phyloP scores from a whole-genome alignment of 2,113 vertebrate genomes.

The Promerops cafer region DNA sequence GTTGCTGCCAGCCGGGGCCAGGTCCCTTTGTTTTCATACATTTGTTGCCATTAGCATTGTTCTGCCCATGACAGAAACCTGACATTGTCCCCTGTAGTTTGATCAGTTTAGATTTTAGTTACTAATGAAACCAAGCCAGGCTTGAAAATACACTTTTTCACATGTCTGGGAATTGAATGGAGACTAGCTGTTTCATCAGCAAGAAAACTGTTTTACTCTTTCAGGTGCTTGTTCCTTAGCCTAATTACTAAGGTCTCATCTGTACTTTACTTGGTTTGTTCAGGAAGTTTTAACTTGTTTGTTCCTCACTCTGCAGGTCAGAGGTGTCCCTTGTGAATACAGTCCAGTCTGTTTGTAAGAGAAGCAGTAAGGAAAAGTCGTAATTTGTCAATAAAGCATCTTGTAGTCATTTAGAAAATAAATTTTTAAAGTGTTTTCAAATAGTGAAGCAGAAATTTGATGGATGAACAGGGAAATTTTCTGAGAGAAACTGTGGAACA shows the following conservation, averaged over 20 bases:
- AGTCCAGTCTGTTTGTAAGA: neutral
- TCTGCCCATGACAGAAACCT: neutral
- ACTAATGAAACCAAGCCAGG: neutral
- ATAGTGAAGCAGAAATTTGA: neutral
- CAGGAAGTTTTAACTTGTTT: neutral
- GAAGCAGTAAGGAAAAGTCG: neutral
- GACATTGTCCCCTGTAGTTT: neutral
- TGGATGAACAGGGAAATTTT: neutral
- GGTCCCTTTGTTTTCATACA: neutral
- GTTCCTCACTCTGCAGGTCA: neutral
- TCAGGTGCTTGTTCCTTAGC: neutral
- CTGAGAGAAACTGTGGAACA: neutral
- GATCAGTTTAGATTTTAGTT: neutral
- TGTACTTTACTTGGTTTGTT: neutral
- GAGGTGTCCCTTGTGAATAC: neutral
- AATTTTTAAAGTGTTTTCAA: neutral
- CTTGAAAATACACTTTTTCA: neutral
- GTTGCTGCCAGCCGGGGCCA: neutral
- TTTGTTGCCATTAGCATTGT: neutral
- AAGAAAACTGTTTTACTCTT: neutral
- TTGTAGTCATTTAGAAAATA: neutral
- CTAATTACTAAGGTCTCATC: neutral
- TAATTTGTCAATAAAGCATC: neutral
- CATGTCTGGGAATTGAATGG: neutral
- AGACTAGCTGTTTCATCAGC: neutral